Percentiles rank a stretch among this genome's conserved stretches.
These are phyloP conservation scores for Crenuchus spilurus DNA, from an alignment of 2,797 vertebrate genomes.

Conservation along the genomic window DNA sequence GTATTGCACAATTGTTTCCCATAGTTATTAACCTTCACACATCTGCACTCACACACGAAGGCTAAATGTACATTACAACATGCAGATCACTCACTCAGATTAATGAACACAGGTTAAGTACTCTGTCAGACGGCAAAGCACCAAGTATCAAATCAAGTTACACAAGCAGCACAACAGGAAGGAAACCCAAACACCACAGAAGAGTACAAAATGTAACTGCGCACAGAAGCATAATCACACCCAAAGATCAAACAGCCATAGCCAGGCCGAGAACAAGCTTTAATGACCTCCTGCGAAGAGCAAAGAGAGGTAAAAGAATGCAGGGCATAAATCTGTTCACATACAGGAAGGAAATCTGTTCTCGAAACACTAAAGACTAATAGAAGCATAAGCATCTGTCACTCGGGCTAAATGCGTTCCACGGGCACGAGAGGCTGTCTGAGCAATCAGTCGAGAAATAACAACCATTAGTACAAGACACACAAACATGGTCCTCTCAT, in stretches of 20 bases:
- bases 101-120: constrained; percentile 1
- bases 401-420: constrained; percentile 28
- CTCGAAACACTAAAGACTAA: constrained; percentile 36
- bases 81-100: neutral
- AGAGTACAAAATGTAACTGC: neutral
- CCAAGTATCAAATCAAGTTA: neutral
- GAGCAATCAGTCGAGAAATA: constrained; percentile 50
- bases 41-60: too few species aligned
- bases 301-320: neutral
- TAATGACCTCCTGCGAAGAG: constrained; percentile 12
- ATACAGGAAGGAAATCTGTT: constrained; percentile 29
- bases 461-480: constrained; percentile 34
- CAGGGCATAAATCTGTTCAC: neutral
- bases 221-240: neutral
- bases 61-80: neutral
- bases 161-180: neutral
- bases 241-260: neutral
- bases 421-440: neutral
- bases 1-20: too few species aligned
- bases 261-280: neutral
- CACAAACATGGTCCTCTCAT: constrained; percentile 35
- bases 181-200: neutral
- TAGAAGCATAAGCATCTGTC: constrained; percentile 24
- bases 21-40: too few species aligned
- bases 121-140: neutral